phyloP scores from a whole-genome alignment of 2,113 vertebrate genomes.

The Tichodroma muraria region DNA sequence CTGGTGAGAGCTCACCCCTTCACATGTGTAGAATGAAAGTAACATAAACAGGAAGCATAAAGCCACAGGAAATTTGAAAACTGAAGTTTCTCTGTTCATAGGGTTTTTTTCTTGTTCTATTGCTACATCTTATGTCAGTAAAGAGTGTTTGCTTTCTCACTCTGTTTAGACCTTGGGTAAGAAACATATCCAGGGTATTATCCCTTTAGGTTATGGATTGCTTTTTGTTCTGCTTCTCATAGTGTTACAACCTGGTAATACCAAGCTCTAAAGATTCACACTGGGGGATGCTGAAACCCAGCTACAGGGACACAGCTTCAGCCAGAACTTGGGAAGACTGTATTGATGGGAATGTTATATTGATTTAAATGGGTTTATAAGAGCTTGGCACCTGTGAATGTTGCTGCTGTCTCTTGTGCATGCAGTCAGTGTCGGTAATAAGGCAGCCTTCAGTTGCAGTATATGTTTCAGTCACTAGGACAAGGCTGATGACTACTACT shows the following conservation, averaged over 20 bases:
- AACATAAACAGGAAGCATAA: conserved; percentile 46
- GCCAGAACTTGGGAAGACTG: neutral
- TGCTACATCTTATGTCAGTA: neutral
- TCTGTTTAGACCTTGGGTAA: neutral
- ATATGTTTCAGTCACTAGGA: neutral
- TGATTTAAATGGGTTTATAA: neutral
- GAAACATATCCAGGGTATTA: neutral
- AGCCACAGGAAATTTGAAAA: conserved; percentile 33
- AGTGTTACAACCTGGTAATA: neutral
- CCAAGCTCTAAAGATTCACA: neutral
- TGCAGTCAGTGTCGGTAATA: neutral
- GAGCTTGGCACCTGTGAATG: neutral
- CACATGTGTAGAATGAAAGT: neutral
- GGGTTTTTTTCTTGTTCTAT: neutral
- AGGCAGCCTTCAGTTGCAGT: neutral
- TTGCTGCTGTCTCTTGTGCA: neutral
- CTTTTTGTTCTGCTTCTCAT: fast-evolving
- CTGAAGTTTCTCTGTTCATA: neutral
- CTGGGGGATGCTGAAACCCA: neutral
- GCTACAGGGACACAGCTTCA: neutral
- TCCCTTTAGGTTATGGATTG: neutral
- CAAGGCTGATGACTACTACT: neutral
- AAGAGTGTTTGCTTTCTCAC: neutral
- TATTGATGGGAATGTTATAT: neutral
- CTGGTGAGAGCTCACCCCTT: neutral